Evolutionary conservation across 1,140 invertebrate genomes (phyloP).

Genomic region (Ooceraea biroi): DNA sequence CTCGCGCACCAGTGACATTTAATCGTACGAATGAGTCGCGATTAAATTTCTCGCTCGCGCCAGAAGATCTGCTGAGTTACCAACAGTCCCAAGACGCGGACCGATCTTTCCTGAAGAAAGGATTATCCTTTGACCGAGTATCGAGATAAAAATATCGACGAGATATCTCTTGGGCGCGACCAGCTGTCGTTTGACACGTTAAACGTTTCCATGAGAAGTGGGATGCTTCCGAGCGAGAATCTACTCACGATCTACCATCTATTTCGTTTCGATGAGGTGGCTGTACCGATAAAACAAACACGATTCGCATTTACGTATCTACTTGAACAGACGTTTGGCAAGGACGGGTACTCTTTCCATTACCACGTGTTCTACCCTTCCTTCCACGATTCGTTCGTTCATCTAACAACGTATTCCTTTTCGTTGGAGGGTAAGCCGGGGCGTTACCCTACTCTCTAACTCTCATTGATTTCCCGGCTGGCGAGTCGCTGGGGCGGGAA

Average conservation of each 20-base stretch:
- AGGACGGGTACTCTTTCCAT: not conserved
- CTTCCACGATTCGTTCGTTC: not conserved
- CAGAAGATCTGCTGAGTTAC: conserved; percentile 43
- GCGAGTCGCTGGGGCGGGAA: conserved; percentile 54
- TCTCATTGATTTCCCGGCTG: conserved; percentile 62
- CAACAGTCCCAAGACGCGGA: conserved; percentile 6
- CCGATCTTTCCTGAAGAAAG: conserved; percentile 38
- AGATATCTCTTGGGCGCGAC: not conserved
- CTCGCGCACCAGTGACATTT: conserved; percentile 53
- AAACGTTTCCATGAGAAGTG: not conserved
- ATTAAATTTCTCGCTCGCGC: conserved; percentile 66
- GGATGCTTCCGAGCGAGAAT: no score
- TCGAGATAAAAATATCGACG: conserved; percentile 38
- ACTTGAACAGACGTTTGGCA: not conserved
- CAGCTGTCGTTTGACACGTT: no score
- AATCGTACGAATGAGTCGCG: conserved; percentile 65
- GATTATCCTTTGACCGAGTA: conserved; percentile 46
- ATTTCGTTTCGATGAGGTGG: not conserved
- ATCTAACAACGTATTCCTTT: conserved; percentile 57
- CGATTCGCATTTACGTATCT: not conserved
- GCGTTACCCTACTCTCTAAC: conserved; percentile 55
- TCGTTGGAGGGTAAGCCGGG: conserved; percentile 32
- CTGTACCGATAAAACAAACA: conserved; percentile 6
- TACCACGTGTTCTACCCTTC: not conserved
- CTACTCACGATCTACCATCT: no score